phyloP scores from a whole-genome alignment of 2,888 invertebrate genomes.

The Drosophila seclusa region DNA sequence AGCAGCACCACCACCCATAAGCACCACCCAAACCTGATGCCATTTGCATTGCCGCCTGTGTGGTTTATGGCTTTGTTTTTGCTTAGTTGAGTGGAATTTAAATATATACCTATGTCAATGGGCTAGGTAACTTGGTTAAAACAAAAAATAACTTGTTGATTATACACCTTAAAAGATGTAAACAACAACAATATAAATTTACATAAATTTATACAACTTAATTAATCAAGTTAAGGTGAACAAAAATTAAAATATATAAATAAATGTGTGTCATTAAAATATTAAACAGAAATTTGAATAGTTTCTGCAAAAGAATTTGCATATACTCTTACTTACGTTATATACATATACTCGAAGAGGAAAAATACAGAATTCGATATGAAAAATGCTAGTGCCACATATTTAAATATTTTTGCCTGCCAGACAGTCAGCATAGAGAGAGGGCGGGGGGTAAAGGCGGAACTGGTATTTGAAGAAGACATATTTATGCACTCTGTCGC shows the following conservation, averaged over 20 bases:
- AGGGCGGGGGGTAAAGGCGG: neutral
- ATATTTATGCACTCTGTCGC: conserved; percentile 70
- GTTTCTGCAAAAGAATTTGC: neutral
- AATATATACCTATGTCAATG: conserved; percentile 13
- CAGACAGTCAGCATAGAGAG: neutral
- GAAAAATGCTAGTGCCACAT: neutral
- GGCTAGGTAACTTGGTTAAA: conserved; percentile 6
- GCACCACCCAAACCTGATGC: conserved; percentile 12
- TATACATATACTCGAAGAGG: neutral
- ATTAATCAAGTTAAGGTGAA: neutral
- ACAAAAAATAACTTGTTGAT: conserved; percentile 50
- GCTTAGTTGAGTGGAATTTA: conserved; percentile 54
- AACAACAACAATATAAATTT: conserved; percentile 37
- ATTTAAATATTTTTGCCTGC: neutral
- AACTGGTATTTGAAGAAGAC: conserved; percentile 23
- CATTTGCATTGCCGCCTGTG: conserved; percentile 64
- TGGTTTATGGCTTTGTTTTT: conserved; percentile 73
- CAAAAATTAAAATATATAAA: neutral
- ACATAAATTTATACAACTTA: neutral
- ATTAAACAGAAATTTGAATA: too few species aligned
- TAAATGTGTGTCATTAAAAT: neutral
- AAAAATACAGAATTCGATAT: neutral
- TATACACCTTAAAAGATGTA: conserved; percentile 27
- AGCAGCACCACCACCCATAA: conserved; percentile 9
- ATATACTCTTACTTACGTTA: neutral